Base-by-base conservation (phyloP, 2,113 vertebrate species). In the Thinocorus orbignyianus region DNA sequence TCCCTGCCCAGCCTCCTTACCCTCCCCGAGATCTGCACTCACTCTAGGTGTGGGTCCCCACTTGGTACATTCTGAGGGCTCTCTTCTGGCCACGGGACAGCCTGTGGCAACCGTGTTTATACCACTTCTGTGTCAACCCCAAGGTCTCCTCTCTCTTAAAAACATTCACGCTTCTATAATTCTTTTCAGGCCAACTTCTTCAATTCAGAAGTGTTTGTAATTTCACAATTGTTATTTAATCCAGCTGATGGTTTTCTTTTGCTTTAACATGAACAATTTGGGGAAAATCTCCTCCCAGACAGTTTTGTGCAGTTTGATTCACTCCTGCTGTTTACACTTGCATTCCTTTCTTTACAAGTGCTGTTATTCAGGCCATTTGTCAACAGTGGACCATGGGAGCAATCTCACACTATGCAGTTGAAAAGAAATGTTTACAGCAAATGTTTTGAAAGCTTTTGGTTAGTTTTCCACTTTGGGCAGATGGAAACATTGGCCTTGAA, bases 381-480 rank as follows among this genome's bases (percentile, higher is more conserved):
- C 65, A 91, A 81, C 81, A 72, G 37, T 66, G 46, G 44, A 31
- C 35, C 31, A 22, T 20, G 28, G 55, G 37, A 95, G 31, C 55
- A 85, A 31, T 87, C 13, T 41, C 14, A 28, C 55, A 18, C 33
- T 74, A 31, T 19, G 5, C 8, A 70, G 22, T 4, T 78, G n/a
- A 71, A 92, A 91, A 87, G 9, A 93, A 84, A 33, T 74, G 74
- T 61, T 87, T 87, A 49, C 24, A 87, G 37, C 28, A 66, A 44
- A 51, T 85, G 51, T 79, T 93, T 65, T 91, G 69, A 86, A 87
- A 81, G n/a, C 44, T 70, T 70, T 87, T 58, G 28, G n/a, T 87
- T 87, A 58, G 10, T 64, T 96, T 81, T 90, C 46, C 62, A 19
- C 15, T 62, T 41, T 74, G 73, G 51, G 22, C 55, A 79, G 60